Evolutionary conservation across 2,113 vertebrate species (phyloP).

Genomic region (Grallaria varia): DNA sequence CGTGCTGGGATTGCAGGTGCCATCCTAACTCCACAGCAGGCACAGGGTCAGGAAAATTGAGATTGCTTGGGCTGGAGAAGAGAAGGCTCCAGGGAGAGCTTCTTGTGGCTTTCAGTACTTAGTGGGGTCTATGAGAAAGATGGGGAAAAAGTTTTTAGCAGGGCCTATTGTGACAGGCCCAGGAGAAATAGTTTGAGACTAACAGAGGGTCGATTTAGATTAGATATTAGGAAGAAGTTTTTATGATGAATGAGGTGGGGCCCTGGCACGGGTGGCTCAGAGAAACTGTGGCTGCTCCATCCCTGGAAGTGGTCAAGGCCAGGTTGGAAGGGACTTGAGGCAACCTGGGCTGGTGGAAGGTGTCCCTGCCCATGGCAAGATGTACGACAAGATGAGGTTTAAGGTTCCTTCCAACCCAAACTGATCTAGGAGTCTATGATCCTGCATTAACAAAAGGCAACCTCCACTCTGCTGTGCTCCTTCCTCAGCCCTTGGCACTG

Average conservation of each 20-base stretch:
- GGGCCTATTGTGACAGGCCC: not conserved
- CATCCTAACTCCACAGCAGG: not conserved
- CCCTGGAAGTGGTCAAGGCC: not conserved
- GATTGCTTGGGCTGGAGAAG: not conserved
- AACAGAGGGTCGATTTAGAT: not conserved
- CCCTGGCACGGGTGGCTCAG: not conserved
- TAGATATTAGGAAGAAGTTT: not conserved
- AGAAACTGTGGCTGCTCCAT: not conserved
- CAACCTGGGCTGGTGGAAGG: fast-evolving
- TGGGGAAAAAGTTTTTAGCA: not conserved
- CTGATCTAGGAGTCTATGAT: too few relatives aligned
- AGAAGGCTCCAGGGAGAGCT: not conserved
- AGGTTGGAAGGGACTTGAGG: fast-evolving
- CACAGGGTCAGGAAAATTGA: fast-evolving
- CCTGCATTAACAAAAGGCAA: not conserved
- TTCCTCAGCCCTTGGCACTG: not conserved
- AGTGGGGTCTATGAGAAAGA: not conserved
- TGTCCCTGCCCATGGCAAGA: not conserved
- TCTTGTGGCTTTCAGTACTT: not conserved
- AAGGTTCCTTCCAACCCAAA: not conserved
- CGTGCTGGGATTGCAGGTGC: fast-evolving
- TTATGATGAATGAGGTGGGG: not conserved
- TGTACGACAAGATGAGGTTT: not conserved
- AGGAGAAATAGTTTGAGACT: not conserved
- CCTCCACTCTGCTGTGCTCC: not conserved